Evolutionary conservation across 2,113 vertebrate species (phyloP).

Genomic region (Athene noctua): DNA sequence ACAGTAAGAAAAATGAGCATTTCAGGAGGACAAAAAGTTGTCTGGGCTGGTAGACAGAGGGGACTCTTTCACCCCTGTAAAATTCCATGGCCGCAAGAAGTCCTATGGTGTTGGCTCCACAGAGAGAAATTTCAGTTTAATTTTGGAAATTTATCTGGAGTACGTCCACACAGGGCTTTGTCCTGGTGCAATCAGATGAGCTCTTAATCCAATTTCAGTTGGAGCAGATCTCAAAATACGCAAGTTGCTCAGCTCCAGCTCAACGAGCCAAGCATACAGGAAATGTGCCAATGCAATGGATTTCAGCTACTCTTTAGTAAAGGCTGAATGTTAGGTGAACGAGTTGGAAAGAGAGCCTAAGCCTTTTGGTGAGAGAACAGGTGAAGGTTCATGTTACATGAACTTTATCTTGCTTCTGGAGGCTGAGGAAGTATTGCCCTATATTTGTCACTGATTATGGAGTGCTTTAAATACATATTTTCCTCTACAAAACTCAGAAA

Average conservation of each 20-base stretch:
- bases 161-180: background rate
- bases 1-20: background rate
- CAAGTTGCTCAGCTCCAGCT: background rate
- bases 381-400: background rate
- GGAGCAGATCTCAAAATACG: background rate
- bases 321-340: background rate
- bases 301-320: background rate
- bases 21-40: background rate
- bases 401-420: background rate
- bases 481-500: background rate
- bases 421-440: background rate
- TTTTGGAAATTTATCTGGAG: background rate
- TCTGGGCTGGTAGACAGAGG: background rate
- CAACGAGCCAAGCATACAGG: rapidly evolving
- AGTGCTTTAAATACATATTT: background rate
- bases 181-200: background rate
- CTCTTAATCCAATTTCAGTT: background rate
- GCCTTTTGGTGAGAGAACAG: background rate
- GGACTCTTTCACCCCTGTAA: background rate
- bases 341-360: background rate
- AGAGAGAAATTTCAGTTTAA: background rate
- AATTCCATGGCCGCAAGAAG: background rate
- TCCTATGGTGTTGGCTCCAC: background rate
- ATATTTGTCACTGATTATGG: background rate
- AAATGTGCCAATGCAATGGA: background rate